Evolutionary conservation across 2,888 invertebrate species (phyloP), one percentile per base, ranked within the genome.

Genomic region (Cephus pygmeus): DNA sequence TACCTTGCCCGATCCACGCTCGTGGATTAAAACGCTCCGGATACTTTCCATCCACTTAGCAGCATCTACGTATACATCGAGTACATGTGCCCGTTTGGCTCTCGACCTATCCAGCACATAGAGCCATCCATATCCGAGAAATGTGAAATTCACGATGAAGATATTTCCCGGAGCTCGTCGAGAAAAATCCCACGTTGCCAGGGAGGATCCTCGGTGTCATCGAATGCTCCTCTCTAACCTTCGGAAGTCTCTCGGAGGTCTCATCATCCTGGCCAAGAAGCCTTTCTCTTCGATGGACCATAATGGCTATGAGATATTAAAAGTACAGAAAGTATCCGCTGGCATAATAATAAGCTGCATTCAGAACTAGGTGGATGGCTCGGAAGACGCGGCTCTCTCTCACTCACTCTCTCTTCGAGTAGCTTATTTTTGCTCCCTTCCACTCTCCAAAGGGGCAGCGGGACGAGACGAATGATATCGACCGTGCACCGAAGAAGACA

Each of bases 381-480:
- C 12, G 12, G 31, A 73, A 23, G 15, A 36, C 3, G 56, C 23
- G 30, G 36, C 56, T 56, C 1, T 56, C 68, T 31, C 69, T 23
- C 56, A 0, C 9, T 56, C 23, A 0, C 40, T 23, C 56, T 56
- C 1, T 23, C 56, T 56, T 56, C 23, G 15, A 9, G 23, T 9
- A 56, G 56, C 56, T 56, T 56, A 56, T 9, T 56, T 56, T 56
- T 56, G 9, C 23, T 56, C 56, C 23, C 56, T 56, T 56, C 9
- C 56, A 6, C 23, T 56, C 23, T 23, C 23, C 56, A 2, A 56
- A 23, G 23, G 23, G 6, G 9, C 6, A 56, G 56, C 71, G 71
- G 31, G 71, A 1, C 0, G 15, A 71, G 71, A 79, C 78, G 78
- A 81, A 81, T 80, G 80, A 81, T 83, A 83, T 81, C 82, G 81